phyloP scores from a whole-genome alignment of 2,113 vertebrate species.

The Oreocharis arfaki region DNA sequence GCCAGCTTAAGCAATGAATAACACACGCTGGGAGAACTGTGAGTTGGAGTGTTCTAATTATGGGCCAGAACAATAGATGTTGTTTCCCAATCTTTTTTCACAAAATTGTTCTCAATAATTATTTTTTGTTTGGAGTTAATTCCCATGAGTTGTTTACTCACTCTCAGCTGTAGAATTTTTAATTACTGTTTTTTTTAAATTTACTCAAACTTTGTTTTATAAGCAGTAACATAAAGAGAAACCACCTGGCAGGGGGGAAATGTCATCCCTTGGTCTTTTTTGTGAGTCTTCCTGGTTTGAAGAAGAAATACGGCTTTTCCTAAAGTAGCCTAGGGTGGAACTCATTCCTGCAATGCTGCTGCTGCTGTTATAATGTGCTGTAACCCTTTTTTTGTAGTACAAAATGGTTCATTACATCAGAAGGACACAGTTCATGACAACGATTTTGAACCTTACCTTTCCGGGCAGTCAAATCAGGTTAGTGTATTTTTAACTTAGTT shows the following conservation, averaged over 20 bases:
- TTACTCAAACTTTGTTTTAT: background rate
- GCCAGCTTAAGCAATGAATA: background rate
- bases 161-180: background rate
- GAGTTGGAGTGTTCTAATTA: background rate
- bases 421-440: conserved; percentile 92
- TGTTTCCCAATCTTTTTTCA: background rate
- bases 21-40: background rate
- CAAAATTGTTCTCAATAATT: background rate
- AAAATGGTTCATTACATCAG: conserved; percentile 96
- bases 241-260: background rate
- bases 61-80: background rate
- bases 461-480: conserved; percentile 93
- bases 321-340: background rate
- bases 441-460: conserved; percentile 95
- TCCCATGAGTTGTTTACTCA: background rate
- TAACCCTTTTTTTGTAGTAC: conserved; percentile 78
- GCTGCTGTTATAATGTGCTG: background rate
- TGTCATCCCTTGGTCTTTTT: background rate
- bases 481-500: conserved; percentile 51
- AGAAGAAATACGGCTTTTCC: background rate
- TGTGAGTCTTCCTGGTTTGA: background rate
- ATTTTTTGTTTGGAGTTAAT: background rate
- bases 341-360: background rate
- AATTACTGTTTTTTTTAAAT: background rate
- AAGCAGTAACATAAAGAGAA: background rate